Evolutionary conservation across 2,888 invertebrate species (phyloP).

Genomic region (Colletes collaris): DNA sequence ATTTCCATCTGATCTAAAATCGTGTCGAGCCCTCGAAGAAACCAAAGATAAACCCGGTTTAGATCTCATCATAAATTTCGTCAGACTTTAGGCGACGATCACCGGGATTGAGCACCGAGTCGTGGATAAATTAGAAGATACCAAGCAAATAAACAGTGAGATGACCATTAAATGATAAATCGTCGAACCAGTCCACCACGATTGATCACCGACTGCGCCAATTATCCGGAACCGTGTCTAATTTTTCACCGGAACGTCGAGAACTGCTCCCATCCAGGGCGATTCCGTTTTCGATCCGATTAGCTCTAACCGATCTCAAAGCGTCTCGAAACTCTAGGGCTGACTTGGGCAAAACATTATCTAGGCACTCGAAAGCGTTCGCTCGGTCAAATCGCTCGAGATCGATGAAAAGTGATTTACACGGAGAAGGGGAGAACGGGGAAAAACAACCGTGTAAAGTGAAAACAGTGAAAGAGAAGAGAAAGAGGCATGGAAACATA

Average conservation of each 20-base stretch:
- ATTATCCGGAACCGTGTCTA: constrained; percentile 7
- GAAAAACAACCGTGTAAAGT: constrained; percentile 37
- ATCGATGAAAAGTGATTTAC: constrained; percentile 50
- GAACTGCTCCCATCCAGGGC: constrained; percentile 53
- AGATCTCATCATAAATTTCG: not conserved
- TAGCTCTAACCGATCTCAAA: not conserved
- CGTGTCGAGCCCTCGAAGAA: not conserved
- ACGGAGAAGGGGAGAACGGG: constrained; percentile 22
- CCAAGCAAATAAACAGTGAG: not conserved
- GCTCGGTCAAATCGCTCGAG: constrained; percentile 75
- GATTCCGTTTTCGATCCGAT: constrained; percentile 37
- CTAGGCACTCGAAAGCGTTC: constrained; percentile 62
- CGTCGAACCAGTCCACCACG: not conserved
- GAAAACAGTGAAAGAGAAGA: constrained; percentile 47
- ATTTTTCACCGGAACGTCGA: constrained; percentile 5
- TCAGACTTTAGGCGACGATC: not conserved
- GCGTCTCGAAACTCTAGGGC: constrained; percentile 10
- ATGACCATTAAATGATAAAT: not conserved
- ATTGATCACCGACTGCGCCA: not conserved
- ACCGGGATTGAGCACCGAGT: not conserved
- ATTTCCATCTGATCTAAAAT: not conserved
- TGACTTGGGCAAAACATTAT: constrained; percentile 16
- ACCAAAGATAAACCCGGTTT: not conserved
- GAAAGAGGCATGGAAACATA: constrained; percentile 50
- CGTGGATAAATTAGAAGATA: constrained; percentile 5